These are phyloP conservation scores for Palythoa grandiflora DNA, from an alignment of 92 coral and sea anemone species.

Conservation along the genomic window DNA sequence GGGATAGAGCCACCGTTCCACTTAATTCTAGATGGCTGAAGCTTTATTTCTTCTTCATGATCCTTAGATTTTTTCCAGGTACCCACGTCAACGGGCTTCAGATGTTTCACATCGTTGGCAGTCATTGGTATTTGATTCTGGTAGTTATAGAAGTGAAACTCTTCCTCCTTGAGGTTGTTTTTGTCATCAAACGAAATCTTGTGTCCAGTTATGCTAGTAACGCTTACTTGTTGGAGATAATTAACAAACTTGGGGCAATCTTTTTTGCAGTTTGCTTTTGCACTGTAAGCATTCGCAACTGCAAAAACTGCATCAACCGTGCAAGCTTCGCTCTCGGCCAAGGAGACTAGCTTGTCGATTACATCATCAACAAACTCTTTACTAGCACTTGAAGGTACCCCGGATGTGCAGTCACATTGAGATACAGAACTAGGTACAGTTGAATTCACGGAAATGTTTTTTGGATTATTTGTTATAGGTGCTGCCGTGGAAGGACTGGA, in stretches of 20 bases:
- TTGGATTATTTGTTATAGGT: not conserved
- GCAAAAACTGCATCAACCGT: slow-evolving; percentile 87
- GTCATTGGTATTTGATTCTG: slow-evolving; percentile 69
- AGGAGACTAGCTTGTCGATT: slow-evolving; percentile 57
- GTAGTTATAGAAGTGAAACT: slow-evolving; percentile 72
- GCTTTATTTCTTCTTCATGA: slow-evolving; percentile 44
- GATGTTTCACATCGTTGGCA: slow-evolving; percentile 51
- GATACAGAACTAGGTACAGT: slow-evolving; percentile 25
- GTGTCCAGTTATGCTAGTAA: slow-evolving; percentile 80
- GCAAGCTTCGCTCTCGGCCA: slow-evolving; percentile 83
- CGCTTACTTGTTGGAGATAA: slow-evolving; percentile 69
- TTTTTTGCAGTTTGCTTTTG: slow-evolving; percentile 61
- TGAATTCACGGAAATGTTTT: slow-evolving; percentile 17
- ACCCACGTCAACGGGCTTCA: slow-evolving; percentile 70
- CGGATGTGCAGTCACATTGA: slow-evolving; percentile 56
- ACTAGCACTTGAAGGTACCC: slow-evolving; percentile 67
- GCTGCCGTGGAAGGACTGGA: not conserved
- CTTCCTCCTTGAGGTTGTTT: slow-evolving; percentile 64
- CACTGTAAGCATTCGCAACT: slow-evolving; percentile 71
- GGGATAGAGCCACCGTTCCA: slow-evolving; percentile 82
- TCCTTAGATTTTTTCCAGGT: slow-evolving; percentile 67
- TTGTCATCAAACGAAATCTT: slow-evolving; percentile 73
- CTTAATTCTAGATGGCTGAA: slow-evolving; percentile 56
- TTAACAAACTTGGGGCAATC: slow-evolving; percentile 59
- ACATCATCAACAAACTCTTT: slow-evolving; percentile 52